These are phyloP conservation scores for Parthenolecanium corni DNA, from an alignment of 2,888 invertebrate species.

Conservation along the genomic window DNA sequence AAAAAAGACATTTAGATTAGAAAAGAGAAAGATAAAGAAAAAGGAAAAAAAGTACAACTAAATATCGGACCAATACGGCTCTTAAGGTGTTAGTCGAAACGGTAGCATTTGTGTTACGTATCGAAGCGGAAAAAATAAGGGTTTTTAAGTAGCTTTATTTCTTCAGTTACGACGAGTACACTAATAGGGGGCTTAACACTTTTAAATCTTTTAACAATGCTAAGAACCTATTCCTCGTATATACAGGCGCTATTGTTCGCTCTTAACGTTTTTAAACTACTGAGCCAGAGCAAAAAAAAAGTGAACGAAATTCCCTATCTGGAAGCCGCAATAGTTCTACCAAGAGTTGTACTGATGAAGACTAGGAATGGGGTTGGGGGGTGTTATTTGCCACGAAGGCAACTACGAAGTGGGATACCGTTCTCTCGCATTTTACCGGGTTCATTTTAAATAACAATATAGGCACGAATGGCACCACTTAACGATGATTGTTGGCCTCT, in stretches of 20 bases:
- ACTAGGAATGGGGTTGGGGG: not conserved
- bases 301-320: not conserved
- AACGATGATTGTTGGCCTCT: slow-evolving; percentile 22
- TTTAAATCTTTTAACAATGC: slow-evolving; percentile 28
- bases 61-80: not conserved
- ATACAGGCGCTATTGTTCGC: slow-evolving; percentile 3
- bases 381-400: not conserved
- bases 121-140: slow-evolving; percentile 25
- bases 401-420: not conserved
- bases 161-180: slow-evolving; percentile 15
- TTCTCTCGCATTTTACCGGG: not conserved
- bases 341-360: not conserved
- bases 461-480: slow-evolving; percentile 24
- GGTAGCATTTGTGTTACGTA: slow-evolving; percentile 27
- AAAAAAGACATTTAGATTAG: slow-evolving; percentile 3
- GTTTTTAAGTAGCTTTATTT: slow-evolving; percentile 23
- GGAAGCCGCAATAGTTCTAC: slow-evolving; percentile 23
- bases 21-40: not conserved
- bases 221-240: slow-evolving; percentile 17
- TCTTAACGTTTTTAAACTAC: slow-evolving; percentile 22
- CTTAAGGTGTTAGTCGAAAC: slow-evolving; percentile 23
- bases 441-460: slow-evolving; percentile 22
- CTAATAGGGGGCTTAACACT: slow-evolving; percentile 26
- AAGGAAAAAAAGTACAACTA: not conserved
- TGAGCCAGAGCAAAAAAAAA: not conserved